phyloP scores from a whole-genome alignment of 2,888 invertebrate genomes.

The Volucella bombylans region DNA sequence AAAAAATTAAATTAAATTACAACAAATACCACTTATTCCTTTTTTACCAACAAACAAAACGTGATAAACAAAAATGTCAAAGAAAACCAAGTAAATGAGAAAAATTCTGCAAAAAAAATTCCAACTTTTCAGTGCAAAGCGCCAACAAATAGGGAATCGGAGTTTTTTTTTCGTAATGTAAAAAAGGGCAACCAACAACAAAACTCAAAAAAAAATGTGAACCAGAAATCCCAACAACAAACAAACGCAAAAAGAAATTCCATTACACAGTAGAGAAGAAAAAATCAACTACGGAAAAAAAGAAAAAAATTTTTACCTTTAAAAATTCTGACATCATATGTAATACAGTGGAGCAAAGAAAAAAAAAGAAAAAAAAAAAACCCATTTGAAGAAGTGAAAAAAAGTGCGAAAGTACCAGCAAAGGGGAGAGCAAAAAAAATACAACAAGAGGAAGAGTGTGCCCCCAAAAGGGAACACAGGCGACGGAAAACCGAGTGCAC shows the following conservation, averaged over 20 bases:
- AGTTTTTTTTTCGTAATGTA: conserved; percentile 19
- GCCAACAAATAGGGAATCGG: conserved; percentile 32
- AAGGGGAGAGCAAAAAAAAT: conserved; percentile 38
- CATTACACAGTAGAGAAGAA: background rate
- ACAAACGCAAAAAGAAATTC: conserved; percentile 3
- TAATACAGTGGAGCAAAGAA: conserved; percentile 55
- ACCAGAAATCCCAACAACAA: conserved; percentile 31
- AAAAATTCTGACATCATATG: conserved; percentile 71
- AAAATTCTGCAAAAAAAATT: too few relatives aligned
- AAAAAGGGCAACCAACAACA: conserved; percentile 26
- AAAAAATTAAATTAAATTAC: conserved; percentile 37
- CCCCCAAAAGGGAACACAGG: conserved; percentile 7
- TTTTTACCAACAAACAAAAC: conserved; percentile 35
- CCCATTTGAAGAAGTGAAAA: conserved; percentile 37
- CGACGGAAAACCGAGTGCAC: conserved; percentile 24
- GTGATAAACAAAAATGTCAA: conserved; percentile 19
- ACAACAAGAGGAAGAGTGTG: conserved; percentile 12
- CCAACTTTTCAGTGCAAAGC: conserved; percentile 35
- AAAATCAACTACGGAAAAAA: conserved; percentile 35
- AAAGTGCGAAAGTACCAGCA: conserved; percentile 49
- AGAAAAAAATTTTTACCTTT: conserved; percentile 45
- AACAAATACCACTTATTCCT: background rate
- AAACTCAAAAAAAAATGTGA: conserved; percentile 35
- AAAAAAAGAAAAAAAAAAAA: conserved; percentile 45
- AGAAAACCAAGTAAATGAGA: conserved; percentile 15